Evolutionary conservation across 1,140 invertebrate genomes (phyloP), one percentile per base, ranked within the genome.

Genomic region (Whitmania pigra): DNA sequence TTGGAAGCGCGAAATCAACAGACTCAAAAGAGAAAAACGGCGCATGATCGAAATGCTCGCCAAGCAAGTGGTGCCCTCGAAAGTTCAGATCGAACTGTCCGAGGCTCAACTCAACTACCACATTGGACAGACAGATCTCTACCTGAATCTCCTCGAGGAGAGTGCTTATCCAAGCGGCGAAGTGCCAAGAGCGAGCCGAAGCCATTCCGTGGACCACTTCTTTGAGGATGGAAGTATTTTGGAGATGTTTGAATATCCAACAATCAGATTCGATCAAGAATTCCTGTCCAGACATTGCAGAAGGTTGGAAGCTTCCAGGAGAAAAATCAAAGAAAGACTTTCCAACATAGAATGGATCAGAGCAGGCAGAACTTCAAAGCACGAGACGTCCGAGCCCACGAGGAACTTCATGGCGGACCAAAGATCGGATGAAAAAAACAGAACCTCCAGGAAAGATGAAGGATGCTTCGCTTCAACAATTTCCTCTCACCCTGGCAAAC

Each of bases 91-190:
- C 36, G 79, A 81, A 72, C 71, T 80, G 18, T 72, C 79, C 13
- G 80, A 81, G 72, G 77, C 76, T 9, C 79, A 80, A 57, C 73
- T 81, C 5, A 80, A 81, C 72, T 80, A 81, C 73, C 77, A 77
- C 66, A 77, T 80, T 72, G 79, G 79, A 13, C 80, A 81, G 73
- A 80, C 80, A 15, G 80, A 81, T 73, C 71, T 76, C 2, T 71
- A 80, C 13, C 75, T 81, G 20, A 73, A 78, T 20, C 75, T 77
- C 1, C 67, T 80, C 22, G 80, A 80, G 20, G 78, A 79, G 20
- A 72, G 73, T 0, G 77, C 76, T 73, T 73, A n/a, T 72, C 53
- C 53, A 75, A 77, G 15, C 53, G n/a, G 15, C 53, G n/a, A 71
- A 67, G 67, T 29, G 36, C 49, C 1, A 15, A 40, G 67, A 69